A percentile compares a stretch with the other conserved stretches of the same genome.
Conservation (phyloP, 2,113 vertebrate species). For the Vulpes vulpes region DNA sequence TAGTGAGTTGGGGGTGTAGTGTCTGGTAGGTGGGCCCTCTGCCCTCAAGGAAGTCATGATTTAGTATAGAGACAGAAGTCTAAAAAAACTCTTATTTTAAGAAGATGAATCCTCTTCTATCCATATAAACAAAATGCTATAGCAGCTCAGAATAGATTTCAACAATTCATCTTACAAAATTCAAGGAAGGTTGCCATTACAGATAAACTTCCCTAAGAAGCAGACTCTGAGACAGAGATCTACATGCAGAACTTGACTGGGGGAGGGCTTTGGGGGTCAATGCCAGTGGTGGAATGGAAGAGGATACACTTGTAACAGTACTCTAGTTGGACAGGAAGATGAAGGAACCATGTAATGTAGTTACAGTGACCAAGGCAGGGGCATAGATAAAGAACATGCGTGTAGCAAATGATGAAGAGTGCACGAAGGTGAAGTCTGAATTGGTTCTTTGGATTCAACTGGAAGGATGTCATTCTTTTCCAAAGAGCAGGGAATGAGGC, state of each 20-base stretch:
- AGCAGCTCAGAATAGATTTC: not conserved
- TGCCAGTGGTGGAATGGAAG: not conserved
- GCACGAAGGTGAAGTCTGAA: not conserved
- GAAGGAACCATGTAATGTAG: not conserved
- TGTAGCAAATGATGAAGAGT: not conserved
- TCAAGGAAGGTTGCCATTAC: not conserved
- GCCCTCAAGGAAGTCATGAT: not conserved
- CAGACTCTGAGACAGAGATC: not conserved
- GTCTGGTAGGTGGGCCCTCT: not conserved
- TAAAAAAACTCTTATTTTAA: not conserved
- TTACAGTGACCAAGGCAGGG: not conserved
- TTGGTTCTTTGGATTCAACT: not conserved
- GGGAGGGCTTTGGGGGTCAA: not conserved
- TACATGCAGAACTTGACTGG: not conserved
- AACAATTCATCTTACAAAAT: not conserved
- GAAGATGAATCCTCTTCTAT: not conserved
- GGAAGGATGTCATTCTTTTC: not conserved
- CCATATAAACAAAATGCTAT: not conserved
- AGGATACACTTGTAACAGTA: fast-evolving
- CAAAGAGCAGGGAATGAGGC: not conserved
- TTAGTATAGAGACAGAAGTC: not conserved
- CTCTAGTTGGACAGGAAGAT: not conserved
- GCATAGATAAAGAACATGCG: not conserved
- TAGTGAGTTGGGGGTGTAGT: not conserved
- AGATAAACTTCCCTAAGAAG: not conserved